Conservation (phyloP, 2,888 invertebrate species). For the Drosophila kuntzei region DNA sequence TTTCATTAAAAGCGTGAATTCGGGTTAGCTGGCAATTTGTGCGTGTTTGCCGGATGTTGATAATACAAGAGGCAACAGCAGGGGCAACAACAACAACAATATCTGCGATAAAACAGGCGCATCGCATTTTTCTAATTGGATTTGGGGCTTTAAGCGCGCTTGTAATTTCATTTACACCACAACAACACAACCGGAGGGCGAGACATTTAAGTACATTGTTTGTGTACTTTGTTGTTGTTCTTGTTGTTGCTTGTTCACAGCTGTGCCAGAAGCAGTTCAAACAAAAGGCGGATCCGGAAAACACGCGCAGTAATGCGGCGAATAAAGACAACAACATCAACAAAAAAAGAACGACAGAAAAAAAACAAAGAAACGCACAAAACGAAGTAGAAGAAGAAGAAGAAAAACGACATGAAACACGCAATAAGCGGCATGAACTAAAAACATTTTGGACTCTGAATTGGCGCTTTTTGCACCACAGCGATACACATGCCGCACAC, state of each 20-base stretch:
- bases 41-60: constrained; percentile 44
- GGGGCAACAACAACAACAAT: constrained; percentile 33
- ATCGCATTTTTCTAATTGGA: constrained; percentile 76
- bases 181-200: constrained; percentile 42
- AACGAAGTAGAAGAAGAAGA: constrained; percentile 26
- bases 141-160: constrained; percentile 77
- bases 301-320: constrained; percentile 66
- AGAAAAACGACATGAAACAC: constrained; percentile 55
- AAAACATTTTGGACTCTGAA: constrained; percentile 70
- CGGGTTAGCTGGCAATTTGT: constrained; percentile 17
- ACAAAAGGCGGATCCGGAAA: constrained; percentile 73
- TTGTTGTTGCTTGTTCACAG: constrained; percentile 47
- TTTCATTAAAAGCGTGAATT: constrained; percentile 17
- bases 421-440: constrained; percentile 64
- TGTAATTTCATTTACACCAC: constrained; percentile 80
- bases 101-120: constrained; percentile 62
- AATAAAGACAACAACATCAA: constrained; percentile 38
- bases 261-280: constrained; percentile 43
- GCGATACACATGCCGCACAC: background rate
- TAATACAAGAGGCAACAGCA: constrained; percentile 10
- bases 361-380: constrained; percentile 22
- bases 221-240: constrained; percentile 45
- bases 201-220: constrained; percentile 77
- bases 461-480: constrained; percentile 62
- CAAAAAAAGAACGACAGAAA: constrained; percentile 1